Conservation (phyloP, 2,888 invertebrate genomes). For the Eilema caniola region DNA sequence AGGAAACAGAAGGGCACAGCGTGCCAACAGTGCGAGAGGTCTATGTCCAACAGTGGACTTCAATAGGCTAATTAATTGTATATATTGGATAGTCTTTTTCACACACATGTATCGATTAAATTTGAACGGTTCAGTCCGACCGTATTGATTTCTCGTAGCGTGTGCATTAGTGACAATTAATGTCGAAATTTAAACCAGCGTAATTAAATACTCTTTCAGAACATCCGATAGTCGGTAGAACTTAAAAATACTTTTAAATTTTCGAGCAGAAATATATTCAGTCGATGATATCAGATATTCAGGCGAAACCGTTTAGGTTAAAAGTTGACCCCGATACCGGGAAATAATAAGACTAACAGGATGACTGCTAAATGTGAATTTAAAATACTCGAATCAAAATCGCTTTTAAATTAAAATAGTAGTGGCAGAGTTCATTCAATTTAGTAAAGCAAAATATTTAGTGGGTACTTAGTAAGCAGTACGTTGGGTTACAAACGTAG, state of each 20-base stretch:
- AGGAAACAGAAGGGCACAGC: too few relatives aligned
- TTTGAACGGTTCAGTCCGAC: too few relatives aligned
- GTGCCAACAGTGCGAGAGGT: too few relatives aligned
- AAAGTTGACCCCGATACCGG: not conserved
- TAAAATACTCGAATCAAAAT: not conserved
- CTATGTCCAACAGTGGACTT: too few relatives aligned
- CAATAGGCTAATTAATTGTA: too few relatives aligned
- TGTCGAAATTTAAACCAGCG: too few relatives aligned
- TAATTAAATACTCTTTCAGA: not conserved
- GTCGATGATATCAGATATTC: not conserved
- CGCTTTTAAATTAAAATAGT: too few relatives aligned
- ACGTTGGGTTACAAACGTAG: slow-evolving; percentile 38
- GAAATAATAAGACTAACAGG: not conserved
- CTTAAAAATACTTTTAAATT: not conserved
- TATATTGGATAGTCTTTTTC: too few relatives aligned
- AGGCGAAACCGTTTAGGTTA: not conserved
- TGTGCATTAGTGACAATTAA: too few relatives aligned
- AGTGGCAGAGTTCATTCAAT: slow-evolving; percentile 45
- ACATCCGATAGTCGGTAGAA: not conserved
- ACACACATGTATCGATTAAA: too few relatives aligned
- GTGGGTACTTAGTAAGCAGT: slow-evolving; percentile 49
- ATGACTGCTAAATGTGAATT: not conserved
- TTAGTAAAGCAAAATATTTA: slow-evolving; percentile 48
- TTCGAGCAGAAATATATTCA: not conserved
- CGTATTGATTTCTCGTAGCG: too few relatives aligned